Percentiles rank a stretch among this genome's conserved stretches.
phyloP scores from a whole-genome alignment of 2,113 vertebrate genomes.

The Otocyon megalotis region DNA sequence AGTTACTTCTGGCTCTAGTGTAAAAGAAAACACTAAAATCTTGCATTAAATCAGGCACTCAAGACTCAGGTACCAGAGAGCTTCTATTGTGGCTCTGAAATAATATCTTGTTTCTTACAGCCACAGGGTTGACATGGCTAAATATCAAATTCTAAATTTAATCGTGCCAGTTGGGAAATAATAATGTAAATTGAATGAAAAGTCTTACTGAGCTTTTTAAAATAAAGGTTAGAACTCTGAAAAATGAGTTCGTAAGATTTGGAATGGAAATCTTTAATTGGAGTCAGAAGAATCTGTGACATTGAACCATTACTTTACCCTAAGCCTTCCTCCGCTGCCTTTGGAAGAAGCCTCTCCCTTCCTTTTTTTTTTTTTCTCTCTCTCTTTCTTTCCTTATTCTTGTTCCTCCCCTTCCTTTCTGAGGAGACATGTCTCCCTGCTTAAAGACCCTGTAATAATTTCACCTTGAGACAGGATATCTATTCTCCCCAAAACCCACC shows the following conservation, averaged over 20 bases:
- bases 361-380: background rate
- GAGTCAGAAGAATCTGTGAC: background rate
- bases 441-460: background rate
- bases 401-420: background rate
- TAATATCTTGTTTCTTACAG: constrained; percentile 29
- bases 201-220: background rate
- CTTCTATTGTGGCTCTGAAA: background rate
- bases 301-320: background rate
- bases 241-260: background rate
- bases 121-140: background rate
- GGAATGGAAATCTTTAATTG: background rate
- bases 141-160: constrained; percentile 58
- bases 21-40: background rate
- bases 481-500: background rate
- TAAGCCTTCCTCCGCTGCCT: background rate
- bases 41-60: background rate
- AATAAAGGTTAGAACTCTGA: background rate
- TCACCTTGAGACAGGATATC: background rate
- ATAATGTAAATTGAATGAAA: constrained; percentile 28
- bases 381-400: background rate
- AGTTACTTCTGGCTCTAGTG: background rate
- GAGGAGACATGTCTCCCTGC: background rate
- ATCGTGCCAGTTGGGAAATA: background rate
- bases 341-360: background rate
- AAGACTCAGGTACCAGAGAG: background rate